Base-by-base conservation (phyloP, 2,888 invertebrate species). In the Artemia sp. region DNA sequence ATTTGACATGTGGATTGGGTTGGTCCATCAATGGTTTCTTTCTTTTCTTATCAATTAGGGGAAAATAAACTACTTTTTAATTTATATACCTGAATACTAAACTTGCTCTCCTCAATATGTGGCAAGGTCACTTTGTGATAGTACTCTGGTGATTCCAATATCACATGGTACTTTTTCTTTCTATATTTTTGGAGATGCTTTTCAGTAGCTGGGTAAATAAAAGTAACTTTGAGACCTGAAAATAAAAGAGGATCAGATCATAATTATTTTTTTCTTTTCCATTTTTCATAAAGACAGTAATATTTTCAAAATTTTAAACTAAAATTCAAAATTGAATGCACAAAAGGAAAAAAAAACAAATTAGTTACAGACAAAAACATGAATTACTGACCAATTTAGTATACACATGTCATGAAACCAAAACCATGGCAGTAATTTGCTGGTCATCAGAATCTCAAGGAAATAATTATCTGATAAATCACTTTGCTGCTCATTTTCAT, bases 181-280 rank as follows among this genome's bases (percentile, higher is more conserved):
- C 85, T 83, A 78, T 89, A 97, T 77, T 95, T 97, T 9, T 85
- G 82, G 14, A 97, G 86, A 75, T 96, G 95, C 76, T 92, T 90
- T 70, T 90, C 86, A 51, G 92, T 92, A 0, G 95, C 96, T 4
- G 98, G 98, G 79, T 89, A 89, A 73, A 97, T 90, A 51, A 97
- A 82, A 10, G 90, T 91, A 0, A 89, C 84, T 77, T 94, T 94
- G 6, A 96, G 82, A 74, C 84, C 92, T 92, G 64, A n/a, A n/a
- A 58, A 58, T 58, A 58, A 10, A n/a, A n/a, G 9, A 58, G 64
- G 64, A 58, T 58, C 9, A 58, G 64, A 9, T 58, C 9, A 19
- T 9, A 11, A 24, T 58, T 19, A 9, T 19, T 58, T 58, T 10
- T 58, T 9, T 7, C n/a, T 3, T 9, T 19, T 2, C 0, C n/a